Percentiles rank a stretch among this genome's conserved stretches.
phyloP scores from a whole-genome alignment of 2,888 invertebrate genomes.

The Netelia melanura region DNA sequence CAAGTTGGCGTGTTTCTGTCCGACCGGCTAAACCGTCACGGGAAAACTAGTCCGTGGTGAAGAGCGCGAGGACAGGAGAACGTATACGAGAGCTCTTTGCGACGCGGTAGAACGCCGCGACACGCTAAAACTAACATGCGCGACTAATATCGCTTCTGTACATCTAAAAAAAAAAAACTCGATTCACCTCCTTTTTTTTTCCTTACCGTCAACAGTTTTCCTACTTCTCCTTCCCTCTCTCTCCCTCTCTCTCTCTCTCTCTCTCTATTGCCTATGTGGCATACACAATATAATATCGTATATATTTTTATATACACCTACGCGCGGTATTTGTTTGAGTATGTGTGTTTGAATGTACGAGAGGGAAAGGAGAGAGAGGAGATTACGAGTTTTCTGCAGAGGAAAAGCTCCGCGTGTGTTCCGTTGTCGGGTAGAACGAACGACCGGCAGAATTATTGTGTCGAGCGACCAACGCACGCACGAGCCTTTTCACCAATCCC shows the following conservation, averaged over 20 bases:
- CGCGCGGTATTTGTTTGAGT: not conserved
- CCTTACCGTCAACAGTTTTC: not conserved
- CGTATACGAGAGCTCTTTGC: not conserved
- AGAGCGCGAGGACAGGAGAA: slow-evolving; percentile 47
- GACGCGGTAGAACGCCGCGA: slow-evolving; percentile 51
- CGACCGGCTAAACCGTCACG: slow-evolving; percentile 63
- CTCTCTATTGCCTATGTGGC: not conserved
- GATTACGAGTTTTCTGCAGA: slow-evolving; percentile 37
- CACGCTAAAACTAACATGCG: slow-evolving; percentile 64
- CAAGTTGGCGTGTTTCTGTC: slow-evolving; percentile 26
- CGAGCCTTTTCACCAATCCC: slow-evolving; percentile 29
- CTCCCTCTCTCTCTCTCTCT: not conserved
- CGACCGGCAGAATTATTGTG: slow-evolving; percentile 14
- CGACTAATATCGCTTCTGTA: slow-evolving; percentile 59
- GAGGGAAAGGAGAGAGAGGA: slow-evolving; percentile 2
- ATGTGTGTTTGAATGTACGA: slow-evolving; percentile 37
- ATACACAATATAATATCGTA: not conserved
- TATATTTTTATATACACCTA: slow-evolving; percentile 1
- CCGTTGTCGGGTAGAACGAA: not conserved
- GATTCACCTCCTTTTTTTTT: slow-evolving; percentile 57
- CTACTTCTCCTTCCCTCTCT: not conserved
- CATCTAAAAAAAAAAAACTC: slow-evolving; percentile 55
- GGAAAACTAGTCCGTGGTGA: slow-evolving; percentile 61
- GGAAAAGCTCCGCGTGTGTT: slow-evolving; percentile 22
- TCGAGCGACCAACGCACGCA: slow-evolving; percentile 50